phyloP scores from a whole-genome alignment of 2,113 vertebrate genomes.

The Oreotrochilus melanogaster region DNA sequence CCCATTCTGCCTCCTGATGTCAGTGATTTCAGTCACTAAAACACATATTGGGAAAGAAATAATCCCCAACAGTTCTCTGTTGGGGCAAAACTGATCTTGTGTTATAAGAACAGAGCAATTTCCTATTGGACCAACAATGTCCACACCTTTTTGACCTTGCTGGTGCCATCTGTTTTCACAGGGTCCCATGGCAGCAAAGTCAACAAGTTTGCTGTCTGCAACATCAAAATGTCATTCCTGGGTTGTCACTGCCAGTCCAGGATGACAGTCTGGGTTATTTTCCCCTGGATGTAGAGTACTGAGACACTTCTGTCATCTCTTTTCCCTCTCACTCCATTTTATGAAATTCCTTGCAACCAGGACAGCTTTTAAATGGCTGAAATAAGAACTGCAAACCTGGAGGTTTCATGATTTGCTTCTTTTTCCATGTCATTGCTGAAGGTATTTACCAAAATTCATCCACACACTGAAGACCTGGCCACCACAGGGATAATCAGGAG shows the following conservation, averaged over 20 bases:
- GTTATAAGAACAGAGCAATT: background rate
- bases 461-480: background rate
- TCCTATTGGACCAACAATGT: background rate
- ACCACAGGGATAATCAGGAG: no score
- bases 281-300: no score
- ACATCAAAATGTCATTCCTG: background rate
- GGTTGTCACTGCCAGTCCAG: background rate
- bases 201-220: background rate
- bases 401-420: background rate
- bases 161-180: background rate
- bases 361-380: background rate
- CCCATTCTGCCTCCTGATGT: background rate
- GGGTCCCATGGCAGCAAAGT: background rate
- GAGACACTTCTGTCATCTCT: background rate
- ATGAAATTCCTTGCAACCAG: fast-evolving
- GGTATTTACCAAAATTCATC: background rate
- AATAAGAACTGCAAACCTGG: background rate
- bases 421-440: background rate
- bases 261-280: background rate
- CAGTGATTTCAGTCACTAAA: background rate
- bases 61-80: background rate
- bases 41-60: background rate
- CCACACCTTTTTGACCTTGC: background rate
- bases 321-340: background rate
- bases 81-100: background rate